A percentile compares a stretch with the other conserved stretches of the same genome.
phyloP scores from a whole-genome alignment of 2,797 vertebrate species.

The Urosaurus nigricauda region DNA sequence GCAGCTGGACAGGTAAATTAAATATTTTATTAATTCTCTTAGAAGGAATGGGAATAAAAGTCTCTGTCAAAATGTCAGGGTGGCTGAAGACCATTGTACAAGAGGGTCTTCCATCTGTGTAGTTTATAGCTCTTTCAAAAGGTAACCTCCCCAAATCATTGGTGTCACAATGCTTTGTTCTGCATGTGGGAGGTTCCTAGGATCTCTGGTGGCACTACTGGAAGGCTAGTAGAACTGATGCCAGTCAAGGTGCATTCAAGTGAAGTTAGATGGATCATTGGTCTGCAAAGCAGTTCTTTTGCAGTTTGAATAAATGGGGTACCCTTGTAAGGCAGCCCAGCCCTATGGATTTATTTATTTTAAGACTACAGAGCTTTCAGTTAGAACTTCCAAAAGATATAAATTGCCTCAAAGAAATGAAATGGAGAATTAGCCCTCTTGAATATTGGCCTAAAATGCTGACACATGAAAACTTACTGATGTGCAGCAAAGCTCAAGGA shows the following conservation, averaged over 20 bases:
- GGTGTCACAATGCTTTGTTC: neutral
- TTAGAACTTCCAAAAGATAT: neutral
- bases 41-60: neutral
- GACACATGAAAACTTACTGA: constrained; percentile 1
- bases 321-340: neutral
- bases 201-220: neutral
- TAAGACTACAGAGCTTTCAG: neutral
- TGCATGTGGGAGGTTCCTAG: neutral
- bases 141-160: neutral
- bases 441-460: neutral
- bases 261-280: neutral
- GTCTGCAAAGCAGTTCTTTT: neutral
- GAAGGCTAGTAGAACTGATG: neutral
- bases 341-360: neutral
- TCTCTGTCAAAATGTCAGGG: neutral
- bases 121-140: neutral
- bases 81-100: neutral
- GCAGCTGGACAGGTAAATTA: constrained; percentile 62
- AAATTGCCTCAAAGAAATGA: neutral
- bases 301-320: neutral
- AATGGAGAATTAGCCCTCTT: neutral
- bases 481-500: constrained; percentile 6
- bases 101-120: neutral
- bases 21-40: constrained; percentile 2
- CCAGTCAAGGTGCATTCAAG: neutral